Conservation (phyloP, 2,888 invertebrate genomes). For the Muscina levida region DNA sequence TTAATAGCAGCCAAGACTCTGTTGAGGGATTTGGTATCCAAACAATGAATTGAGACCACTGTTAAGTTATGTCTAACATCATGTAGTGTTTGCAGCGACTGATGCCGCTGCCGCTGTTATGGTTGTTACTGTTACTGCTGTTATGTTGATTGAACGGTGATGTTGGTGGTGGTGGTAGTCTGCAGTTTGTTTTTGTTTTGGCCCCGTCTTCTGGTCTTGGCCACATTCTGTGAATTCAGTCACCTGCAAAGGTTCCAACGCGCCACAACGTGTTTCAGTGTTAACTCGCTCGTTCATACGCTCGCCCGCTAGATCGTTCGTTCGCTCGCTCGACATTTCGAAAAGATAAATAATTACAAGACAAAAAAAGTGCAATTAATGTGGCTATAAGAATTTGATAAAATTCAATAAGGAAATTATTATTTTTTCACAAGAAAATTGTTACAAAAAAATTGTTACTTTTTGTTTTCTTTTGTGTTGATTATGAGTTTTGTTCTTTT, state of each 20-base stretch:
- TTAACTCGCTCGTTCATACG: slow-evolving; percentile 23
- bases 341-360: neutral
- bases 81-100: too few species aligned
- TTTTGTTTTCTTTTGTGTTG: slow-evolving; percentile 24
- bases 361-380: slow-evolving; percentile 26
- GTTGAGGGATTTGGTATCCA: too few species aligned
- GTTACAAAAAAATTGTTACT: neutral
- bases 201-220: slow-evolving; percentile 55
- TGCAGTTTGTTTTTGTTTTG: slow-evolving; percentile 23
- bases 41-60: neutral
- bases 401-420: slow-evolving; percentile 16
- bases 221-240: slow-evolving; percentile 65
- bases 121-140: neutral
- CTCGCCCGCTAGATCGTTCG: slow-evolving; percentile 13
- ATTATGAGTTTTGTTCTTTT: slow-evolving; percentile 15
- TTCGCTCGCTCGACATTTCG: slow-evolving; percentile 20
- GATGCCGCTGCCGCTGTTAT: neutral
- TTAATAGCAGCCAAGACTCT: too few species aligned
- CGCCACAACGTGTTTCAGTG: slow-evolving; percentile 59
- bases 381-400: slow-evolving; percentile 16
- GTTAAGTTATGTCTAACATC: too few species aligned
- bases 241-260: slow-evolving; percentile 68
- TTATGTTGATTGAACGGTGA: too few species aligned
- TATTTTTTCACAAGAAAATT: slow-evolving; percentile 14
- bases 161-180: neutral